Evolutionary conservation across 2,113 vertebrate species (phyloP).

Genomic region (Hydrochoerus hydrochaeris): DNA sequence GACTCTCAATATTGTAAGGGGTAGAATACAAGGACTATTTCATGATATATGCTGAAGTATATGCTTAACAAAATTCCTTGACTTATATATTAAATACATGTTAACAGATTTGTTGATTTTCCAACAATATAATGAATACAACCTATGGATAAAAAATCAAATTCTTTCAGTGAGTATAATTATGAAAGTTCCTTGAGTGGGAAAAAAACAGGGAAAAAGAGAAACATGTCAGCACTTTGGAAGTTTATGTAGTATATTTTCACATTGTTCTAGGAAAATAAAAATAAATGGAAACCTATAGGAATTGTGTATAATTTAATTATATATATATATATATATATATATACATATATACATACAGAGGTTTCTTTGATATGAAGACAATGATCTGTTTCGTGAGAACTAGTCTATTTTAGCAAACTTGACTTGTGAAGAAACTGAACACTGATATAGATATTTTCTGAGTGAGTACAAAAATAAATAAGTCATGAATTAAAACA

Average conservation of each 20-base stretch:
- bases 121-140: neutral
- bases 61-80: neutral
- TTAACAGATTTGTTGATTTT: neutral
- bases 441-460: neutral
- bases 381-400: neutral
- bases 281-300: neutral
- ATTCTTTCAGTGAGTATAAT: neutral
- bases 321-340: neutral
- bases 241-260: neutral
- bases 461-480: neutral
- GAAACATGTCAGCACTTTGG: neutral
- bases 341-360: neutral
- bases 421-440: neutral
- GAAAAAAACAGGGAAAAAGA: neutral
- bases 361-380: neutral
- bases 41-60: neutral
- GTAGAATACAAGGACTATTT: neutral
- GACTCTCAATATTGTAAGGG: neutral
- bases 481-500: neutral
- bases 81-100: neutral
- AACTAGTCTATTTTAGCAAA: neutral
- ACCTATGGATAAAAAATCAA: neutral
- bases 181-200: neutral
- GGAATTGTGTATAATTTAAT: neutral
- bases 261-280: neutral